Conservation (phyloP, 2,888 invertebrate genomes). For the Cepaea hortensis region DNA sequence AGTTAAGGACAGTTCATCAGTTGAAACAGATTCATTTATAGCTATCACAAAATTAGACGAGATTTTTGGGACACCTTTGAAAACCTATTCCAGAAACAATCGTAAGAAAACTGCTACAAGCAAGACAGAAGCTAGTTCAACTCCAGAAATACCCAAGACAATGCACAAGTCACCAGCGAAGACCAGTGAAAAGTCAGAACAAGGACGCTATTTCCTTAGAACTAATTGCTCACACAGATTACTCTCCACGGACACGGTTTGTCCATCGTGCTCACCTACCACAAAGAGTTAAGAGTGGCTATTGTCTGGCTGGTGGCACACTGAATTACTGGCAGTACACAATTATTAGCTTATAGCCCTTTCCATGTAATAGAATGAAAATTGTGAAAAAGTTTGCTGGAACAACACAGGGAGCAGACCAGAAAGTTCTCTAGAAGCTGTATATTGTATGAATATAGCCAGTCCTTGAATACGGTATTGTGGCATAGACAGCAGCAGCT, state of each 20-base stretch:
- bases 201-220: slow-evolving; percentile 31
- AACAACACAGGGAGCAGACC: too few species aligned
- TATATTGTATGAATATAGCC: too few species aligned
- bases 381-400: too few species aligned
- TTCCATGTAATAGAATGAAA: too few species aligned
- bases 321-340: too few species aligned
- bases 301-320: neutral
- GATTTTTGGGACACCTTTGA: slow-evolving; percentile 11
- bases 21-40: neutral
- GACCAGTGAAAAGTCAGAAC: neutral
- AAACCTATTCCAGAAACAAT: slow-evolving; percentile 10
- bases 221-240: slow-evolving; percentile 28
- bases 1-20: neutral
- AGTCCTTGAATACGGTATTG: too few species aligned
- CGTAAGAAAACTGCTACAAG: neutral
- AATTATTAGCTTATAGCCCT: too few species aligned
- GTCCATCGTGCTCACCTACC: slow-evolving; percentile 25
- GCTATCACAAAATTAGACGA: neutral
- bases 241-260: neutral
- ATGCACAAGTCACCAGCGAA: neutral
- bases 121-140: neutral
- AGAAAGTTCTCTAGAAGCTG: too few species aligned
- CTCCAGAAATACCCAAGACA: neutral
- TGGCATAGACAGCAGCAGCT: too few species aligned
- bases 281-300: neutral